Conservation (phyloP, 2,797 vertebrate genomes). For the Coilia nasus region DNA sequence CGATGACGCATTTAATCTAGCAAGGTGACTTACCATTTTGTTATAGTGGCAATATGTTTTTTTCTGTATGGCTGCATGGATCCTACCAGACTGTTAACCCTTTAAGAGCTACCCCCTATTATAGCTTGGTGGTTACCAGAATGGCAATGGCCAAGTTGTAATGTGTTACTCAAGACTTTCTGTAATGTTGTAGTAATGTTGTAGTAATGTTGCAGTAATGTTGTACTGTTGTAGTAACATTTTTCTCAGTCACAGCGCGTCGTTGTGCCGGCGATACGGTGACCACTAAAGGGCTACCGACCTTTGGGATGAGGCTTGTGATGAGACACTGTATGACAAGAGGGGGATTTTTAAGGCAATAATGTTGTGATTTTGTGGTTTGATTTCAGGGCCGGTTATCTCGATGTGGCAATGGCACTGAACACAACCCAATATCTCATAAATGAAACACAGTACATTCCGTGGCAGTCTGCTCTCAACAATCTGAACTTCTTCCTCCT, state of each 20-base stretch:
- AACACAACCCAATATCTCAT: slow-evolving; percentile 72
- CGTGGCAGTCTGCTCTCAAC: slow-evolving; percentile 68
- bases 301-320: no score
- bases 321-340: no score
- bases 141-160: no score
- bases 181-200: no score
- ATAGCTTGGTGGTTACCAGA: no score
- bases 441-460: slow-evolving; percentile 65
- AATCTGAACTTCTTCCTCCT: slow-evolving; percentile 69
- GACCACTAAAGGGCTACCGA: no score
- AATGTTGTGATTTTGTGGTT: slow-evolving; percentile 18
- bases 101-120: no score
- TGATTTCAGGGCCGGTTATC: slow-evolving; percentile 64
- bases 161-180: no score
- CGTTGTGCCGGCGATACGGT: no score
- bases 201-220: no score
- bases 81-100: not conserved
- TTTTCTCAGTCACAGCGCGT: no score
- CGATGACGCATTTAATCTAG: slow-evolving; percentile 77
- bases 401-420: slow-evolving; percentile 71
- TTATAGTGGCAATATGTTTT: not conserved
- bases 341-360: not conserved
- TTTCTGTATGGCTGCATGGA: not conserved
- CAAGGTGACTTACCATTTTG: slow-evolving; percentile 64
- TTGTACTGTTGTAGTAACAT: no score